Evolutionary conservation across 2,888 invertebrate species (phyloP), one percentile per base, ranked within the genome.

Genomic region (Drosophila anomelani): DNA sequence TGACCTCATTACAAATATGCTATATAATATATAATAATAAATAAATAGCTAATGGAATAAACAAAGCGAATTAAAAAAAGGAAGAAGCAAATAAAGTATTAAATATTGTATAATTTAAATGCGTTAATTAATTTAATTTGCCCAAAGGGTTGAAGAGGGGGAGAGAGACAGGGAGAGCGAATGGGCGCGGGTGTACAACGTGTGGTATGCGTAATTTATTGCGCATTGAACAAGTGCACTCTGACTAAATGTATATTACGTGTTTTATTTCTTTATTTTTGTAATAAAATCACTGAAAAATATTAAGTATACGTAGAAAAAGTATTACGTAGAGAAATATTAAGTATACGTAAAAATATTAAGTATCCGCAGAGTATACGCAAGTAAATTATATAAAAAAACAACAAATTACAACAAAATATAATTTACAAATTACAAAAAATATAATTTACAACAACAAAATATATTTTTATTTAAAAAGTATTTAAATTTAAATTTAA

Each of bases 131-230:
- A 86, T 73, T 76, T 73, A 78, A 80, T 82, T 79, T 70, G 43
- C 61, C 56, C n/a, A 54, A 74, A 61, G 63, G 43, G 32, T 67
- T 62, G 10, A 43, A 5, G 17, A 15, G 2, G 36, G 10, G 47
- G 41, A 26, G 39, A 9, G 43, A 9, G 41, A n/a, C 23, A 23
- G 47, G 15, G 47, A n/a, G 41, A 36, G 36, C 13, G 13, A 29
- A n/a, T 12, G 36, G 38, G 44, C 9, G 41, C 12, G 43, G 51
- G 55, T 34, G 12, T 26, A 51, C 43, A 46, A 46, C 26, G 51
- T 47, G 56, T 56, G 46, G 46, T 60, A 85, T 80, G 81, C 84
- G 80, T 80, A 84, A 77, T 80, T 82, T 88, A 80, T 81, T 85
- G 88, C 85, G 82, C 85, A 86, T 87, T 58, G 53, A 61, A 75